phyloP scores from a whole-genome alignment of 2,888 invertebrate species.

The Archips crataeganus region DNA sequence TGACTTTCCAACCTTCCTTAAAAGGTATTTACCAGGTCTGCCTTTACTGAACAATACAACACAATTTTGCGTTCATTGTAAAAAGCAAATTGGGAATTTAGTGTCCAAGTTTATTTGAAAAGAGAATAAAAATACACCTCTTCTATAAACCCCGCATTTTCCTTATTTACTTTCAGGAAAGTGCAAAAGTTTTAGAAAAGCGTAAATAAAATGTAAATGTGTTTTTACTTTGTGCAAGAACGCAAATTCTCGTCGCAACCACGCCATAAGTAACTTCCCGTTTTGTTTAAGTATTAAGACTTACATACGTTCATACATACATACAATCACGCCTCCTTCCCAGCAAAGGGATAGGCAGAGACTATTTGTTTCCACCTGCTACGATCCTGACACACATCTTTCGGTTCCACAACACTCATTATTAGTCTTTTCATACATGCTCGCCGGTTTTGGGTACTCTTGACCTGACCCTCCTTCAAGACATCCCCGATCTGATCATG shows the following conservation, averaged over 20 bases:
- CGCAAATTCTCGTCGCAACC: background rate
- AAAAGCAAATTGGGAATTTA: constrained; percentile 5
- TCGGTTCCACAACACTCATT: too few species aligned
- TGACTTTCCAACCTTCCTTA: constrained; percentile 24
- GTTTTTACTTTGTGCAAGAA: background rate
- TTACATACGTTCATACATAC: too few species aligned
- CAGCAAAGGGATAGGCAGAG: too few species aligned
- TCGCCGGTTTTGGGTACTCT: too few species aligned
- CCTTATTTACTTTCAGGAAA: background rate
- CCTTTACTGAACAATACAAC: constrained; percentile 22
- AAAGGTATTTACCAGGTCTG: constrained; percentile 24
- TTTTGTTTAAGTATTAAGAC: too few species aligned
- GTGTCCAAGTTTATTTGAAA: background rate
- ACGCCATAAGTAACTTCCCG: background rate
- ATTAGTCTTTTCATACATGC: too few species aligned
- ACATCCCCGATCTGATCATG: too few species aligned
- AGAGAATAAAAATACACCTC: background rate
- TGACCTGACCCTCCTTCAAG: too few species aligned
- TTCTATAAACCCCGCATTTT: background rate
- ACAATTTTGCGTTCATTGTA: constrained; percentile 13
- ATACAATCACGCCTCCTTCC: too few species aligned
- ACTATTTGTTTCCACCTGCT: too few species aligned
- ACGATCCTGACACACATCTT: too few species aligned
- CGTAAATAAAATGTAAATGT: background rate
- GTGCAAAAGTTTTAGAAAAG: background rate